Percentiles rank a stretch among this genome's conserved stretches.
Conservation (phyloP, 1,140 invertebrate species). For the Homalodisca vitripennis region DNA sequence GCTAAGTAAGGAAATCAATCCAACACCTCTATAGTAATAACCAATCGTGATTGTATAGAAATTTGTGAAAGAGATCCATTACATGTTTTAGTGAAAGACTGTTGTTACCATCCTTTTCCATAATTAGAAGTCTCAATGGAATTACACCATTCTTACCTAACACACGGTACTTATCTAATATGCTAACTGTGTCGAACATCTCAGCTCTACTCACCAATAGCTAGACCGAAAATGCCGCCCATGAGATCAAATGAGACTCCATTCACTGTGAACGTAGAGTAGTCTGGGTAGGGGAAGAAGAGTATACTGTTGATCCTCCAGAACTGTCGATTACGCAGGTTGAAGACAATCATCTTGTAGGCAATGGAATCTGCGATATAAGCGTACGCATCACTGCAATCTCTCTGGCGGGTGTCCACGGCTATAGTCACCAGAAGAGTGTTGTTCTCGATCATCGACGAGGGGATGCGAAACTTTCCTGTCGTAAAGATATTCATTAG, state of each 20-base stretch:
- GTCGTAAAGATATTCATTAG: constrained; percentile 27
- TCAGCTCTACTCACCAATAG: constrained; percentile 51
- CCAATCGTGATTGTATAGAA: background rate
- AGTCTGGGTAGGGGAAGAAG: constrained; percentile 67
- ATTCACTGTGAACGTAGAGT: constrained; percentile 65
- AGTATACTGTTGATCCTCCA: constrained; percentile 68
- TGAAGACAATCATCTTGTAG: constrained; percentile 67
- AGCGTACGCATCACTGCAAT: constrained; percentile 64
- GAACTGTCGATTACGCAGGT: constrained; percentile 54
- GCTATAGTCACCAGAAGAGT: constrained; percentile 55
- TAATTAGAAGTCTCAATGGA: background rate
- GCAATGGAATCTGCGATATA: constrained; percentile 73
- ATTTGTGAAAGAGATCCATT: background rate
- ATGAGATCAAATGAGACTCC: constrained; percentile 69
- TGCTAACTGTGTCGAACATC: background rate
- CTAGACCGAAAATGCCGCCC: constrained; percentile 70
- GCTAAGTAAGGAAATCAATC: too few relatives aligned
- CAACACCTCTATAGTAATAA: background rate
- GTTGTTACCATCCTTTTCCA: background rate
- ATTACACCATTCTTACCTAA: background rate
- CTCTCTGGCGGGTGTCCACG: constrained; percentile 58
- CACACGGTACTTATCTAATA: background rate
- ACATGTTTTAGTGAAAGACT: background rate
- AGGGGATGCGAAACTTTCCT: constrained; percentile 57
- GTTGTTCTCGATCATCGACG: constrained; percentile 44